Evolutionary conservation across 2,888 invertebrate species (phyloP).

Genomic region (Aelia acuminata): DNA sequence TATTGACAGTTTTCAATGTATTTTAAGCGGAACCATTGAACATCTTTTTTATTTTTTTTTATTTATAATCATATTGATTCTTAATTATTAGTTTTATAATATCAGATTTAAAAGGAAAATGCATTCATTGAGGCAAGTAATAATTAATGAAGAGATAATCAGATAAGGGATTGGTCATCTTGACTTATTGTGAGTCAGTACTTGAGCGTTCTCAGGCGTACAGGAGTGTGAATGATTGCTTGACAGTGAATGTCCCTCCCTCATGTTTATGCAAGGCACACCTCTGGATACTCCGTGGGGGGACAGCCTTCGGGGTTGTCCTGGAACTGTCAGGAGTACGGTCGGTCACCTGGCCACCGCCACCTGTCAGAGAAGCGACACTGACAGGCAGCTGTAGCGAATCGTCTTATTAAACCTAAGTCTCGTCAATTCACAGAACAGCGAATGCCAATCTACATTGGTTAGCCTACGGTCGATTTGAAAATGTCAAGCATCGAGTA

Average conservation of each 20-base stretch:
- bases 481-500: too few species aligned
- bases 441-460: neutral
- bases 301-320: neutral
- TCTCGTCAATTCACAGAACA: neutral
- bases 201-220: neutral
- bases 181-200: neutral
- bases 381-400: neutral
- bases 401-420: neutral
- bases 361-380: neutral
- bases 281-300: neutral
- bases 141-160: neutral
- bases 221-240: neutral
- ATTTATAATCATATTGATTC: too few species aligned
- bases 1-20: too few species aligned
- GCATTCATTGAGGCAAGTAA: too few species aligned
- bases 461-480: neutral
- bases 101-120: too few species aligned
- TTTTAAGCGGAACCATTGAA: too few species aligned
- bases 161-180: neutral
- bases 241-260: neutral
- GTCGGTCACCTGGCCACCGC: neutral
- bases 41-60: too few species aligned
- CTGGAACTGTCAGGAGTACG: conserved; percentile 14
- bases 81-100: too few species aligned
- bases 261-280: conserved; percentile 13